Conservation (phyloP, 2,888 invertebrate genomes). For the Neuroscelio doddi region DNA sequence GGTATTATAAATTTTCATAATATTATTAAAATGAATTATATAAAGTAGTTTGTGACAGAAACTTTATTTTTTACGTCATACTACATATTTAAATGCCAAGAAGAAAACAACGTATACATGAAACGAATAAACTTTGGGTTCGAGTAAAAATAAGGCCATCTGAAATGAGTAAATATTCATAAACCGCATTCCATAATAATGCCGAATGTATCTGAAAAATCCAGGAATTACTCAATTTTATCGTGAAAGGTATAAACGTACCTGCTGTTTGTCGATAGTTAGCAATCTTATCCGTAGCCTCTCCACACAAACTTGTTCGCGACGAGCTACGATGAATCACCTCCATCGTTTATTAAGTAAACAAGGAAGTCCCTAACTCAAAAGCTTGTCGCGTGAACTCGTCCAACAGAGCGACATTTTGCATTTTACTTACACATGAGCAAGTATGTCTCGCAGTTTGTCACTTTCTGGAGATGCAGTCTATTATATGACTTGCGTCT, state of each 20-base stretch:
- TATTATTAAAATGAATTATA: no score
- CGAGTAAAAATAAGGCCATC: no score
- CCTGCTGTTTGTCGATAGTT: not conserved
- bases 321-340: constrained; percentile 36
- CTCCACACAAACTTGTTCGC: constrained; percentile 5
- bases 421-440: constrained; percentile 9
- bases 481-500: not conserved
- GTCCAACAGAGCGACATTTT: constrained; percentile 11
- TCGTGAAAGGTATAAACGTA: not conserved
- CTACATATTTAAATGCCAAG: no score
- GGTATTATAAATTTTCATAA: no score
- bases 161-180: no score
- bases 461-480: not conserved
- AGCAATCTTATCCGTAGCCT: not conserved
- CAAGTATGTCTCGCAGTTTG: not conserved
- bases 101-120: no score
- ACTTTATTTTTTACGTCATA: no score
- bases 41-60: no score
- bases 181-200: no score
- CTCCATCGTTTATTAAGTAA: constrained; percentile 56
- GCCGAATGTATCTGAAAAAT: no score
- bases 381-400: constrained; percentile 19
- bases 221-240: not conserved
- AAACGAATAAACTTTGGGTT: no score
- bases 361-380: constrained; percentile 49